These are phyloP conservation scores for Rachycentron canadum DNA, from an alignment of 2,797 vertebrate genomes.

Conservation along the genomic window DNA sequence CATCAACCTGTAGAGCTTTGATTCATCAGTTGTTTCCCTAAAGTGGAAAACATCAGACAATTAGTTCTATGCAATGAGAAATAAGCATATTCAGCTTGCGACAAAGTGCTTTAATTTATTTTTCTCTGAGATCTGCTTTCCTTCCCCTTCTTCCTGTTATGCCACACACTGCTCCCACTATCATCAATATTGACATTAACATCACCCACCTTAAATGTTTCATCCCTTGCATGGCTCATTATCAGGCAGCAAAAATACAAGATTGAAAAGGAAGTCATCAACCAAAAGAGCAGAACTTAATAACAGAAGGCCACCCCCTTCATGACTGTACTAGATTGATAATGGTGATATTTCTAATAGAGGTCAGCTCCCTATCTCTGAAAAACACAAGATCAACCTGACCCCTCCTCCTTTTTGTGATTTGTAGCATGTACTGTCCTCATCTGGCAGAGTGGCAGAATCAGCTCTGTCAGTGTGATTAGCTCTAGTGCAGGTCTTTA, in stretches of 20 bases:
- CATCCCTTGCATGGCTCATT: slow-evolving; percentile 52
- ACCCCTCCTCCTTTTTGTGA: slow-evolving; percentile 2
- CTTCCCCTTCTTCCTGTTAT: not conserved
- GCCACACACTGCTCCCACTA: slow-evolving; percentile 25
- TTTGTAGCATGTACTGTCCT: slow-evolving; percentile 2
- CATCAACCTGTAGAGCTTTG: not conserved
- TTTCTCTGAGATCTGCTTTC: not conserved
- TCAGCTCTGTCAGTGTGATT: not conserved
- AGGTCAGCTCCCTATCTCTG: slow-evolving; percentile 20
- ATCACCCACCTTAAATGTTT: slow-evolving; percentile 19
- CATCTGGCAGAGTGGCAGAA: slow-evolving; percentile 14
- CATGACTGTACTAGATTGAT: slow-evolving; percentile 59
- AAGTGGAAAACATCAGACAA: not conserved
- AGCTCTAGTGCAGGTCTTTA: not conserved
- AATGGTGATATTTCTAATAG: slow-evolving; percentile 41
- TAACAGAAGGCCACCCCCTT: slow-evolving; percentile 60
- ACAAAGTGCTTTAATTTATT: not conserved
- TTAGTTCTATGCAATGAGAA: not conserved
- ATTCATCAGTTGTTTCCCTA: not conserved
- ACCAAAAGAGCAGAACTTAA: slow-evolving; percentile 62
- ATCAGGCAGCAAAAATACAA: slow-evolving; percentile 61
- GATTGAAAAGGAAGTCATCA: slow-evolving; percentile 55
- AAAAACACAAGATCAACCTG: slow-evolving; percentile 27
- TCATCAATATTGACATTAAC: slow-evolving; percentile 33
- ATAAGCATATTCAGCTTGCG: not conserved